phyloP scores from a whole-genome alignment of 2,888 invertebrate genomes.

The Petrolisthes manimaculis region DNA sequence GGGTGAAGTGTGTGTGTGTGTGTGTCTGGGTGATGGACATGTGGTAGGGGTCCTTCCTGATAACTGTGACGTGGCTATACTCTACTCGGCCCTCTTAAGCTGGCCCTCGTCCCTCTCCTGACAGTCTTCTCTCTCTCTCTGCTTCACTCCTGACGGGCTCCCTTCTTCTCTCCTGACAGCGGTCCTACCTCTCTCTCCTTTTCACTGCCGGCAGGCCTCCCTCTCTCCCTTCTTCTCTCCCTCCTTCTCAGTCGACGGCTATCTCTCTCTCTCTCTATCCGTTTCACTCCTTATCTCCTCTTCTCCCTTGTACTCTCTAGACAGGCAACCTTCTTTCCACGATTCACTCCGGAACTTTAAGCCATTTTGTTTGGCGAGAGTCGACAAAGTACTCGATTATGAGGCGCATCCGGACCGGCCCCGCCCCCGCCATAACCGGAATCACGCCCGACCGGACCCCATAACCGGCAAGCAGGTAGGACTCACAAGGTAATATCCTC shows the following conservation, averaged over 20 bases:
- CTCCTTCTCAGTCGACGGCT: neutral
- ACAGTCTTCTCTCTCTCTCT: neutral
- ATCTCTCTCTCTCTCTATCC: neutral
- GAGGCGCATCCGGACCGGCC: neutral
- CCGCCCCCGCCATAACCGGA: slow-evolving; percentile 6
- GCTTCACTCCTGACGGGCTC: neutral
- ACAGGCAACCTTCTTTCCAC: too few relatives aligned
- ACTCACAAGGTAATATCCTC: neutral
- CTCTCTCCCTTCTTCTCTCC: neutral
- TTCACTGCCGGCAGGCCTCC: neutral
- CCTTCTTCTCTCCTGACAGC: too few relatives aligned
- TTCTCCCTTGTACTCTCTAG: too few relatives aligned
- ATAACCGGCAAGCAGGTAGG: neutral
- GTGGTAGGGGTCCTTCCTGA: slow-evolving; percentile 25
- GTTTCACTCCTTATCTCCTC: neutral
- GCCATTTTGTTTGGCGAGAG: neutral
- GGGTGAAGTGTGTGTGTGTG: neutral
- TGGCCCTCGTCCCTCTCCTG: neutral
- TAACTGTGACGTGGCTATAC: slow-evolving; percentile 17
- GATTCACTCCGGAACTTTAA: too few relatives aligned
- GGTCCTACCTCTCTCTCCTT: neutral
- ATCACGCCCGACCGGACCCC: neutral
- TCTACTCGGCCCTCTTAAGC: neutral
- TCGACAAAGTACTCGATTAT: slow-evolving; percentile 2
- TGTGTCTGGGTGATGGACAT: slow-evolving; percentile 13